Evolutionary conservation across 2,113 vertebrate species (phyloP).

Genomic region (Echinops telfairi): DNA sequence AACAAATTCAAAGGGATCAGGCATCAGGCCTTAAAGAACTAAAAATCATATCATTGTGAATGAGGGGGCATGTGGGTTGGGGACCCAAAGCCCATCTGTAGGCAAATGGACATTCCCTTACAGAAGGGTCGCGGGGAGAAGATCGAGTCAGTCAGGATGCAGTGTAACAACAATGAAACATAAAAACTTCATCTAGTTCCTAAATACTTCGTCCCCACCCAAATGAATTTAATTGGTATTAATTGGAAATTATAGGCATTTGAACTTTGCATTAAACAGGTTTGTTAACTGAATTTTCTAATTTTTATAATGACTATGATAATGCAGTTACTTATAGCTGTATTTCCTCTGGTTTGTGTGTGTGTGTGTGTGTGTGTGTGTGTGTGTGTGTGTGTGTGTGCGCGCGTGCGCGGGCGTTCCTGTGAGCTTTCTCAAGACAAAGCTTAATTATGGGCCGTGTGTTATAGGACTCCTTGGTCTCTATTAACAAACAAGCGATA

Average conservation of each 20-base stretch:
- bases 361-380: too few relatives aligned
- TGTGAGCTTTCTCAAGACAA: background rate
- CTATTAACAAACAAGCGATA: background rate
- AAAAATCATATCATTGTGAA: too few relatives aligned
- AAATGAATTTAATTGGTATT: conserved; percentile 39
- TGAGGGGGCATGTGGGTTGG: too few relatives aligned
- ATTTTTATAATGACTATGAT: conserved; percentile 31
- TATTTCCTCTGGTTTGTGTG: background rate
- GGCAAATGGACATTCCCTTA: too few relatives aligned
- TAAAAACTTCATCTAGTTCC: too few relatives aligned
- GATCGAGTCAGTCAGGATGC: too few relatives aligned
- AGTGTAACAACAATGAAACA: too few relatives aligned
- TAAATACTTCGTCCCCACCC: background rate
- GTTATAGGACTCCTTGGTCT: conserved; percentile 12
- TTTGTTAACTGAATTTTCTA: conserved; percentile 36
- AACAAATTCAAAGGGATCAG: background rate
- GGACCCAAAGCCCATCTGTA: too few relatives aligned
- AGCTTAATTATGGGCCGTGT: background rate
- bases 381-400: too few relatives aligned
- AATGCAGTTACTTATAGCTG: conserved; percentile 36
- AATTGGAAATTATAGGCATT: conserved; percentile 1
- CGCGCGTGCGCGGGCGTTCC: too few relatives aligned
- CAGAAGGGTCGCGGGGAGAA: too few relatives aligned
- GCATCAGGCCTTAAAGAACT: too few relatives aligned
- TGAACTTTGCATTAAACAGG: conserved; percentile 29